A percentile compares a stretch with the other conserved stretches of the same genome.
These are phyloP conservation scores for Glossophaga mutica DNA, from an alignment of 2,797 vertebrate genomes.

Conservation along the genomic window DNA sequence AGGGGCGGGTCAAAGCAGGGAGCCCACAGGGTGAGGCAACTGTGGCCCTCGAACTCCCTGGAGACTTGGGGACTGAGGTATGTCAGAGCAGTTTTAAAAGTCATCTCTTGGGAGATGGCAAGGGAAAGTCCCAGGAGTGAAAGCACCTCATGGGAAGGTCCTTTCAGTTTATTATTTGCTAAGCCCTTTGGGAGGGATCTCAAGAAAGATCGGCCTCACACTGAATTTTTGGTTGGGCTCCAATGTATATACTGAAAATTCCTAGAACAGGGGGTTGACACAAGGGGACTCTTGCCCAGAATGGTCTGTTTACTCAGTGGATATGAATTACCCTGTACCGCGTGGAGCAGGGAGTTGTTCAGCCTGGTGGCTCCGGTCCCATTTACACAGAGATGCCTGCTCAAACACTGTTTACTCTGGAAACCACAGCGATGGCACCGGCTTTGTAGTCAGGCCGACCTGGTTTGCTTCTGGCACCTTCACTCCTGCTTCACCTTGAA, in stretches of 20 bases:
- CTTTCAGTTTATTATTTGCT: neutral
- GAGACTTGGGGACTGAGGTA: neutral
- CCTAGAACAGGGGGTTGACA: conserved; percentile 59
- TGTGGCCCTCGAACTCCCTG: neutral
- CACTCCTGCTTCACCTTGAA: neutral
- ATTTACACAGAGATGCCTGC: conserved; percentile 34
- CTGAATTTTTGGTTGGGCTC: conserved; percentile 21
- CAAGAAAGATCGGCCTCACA: neutral
- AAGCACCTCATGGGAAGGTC: neutral
- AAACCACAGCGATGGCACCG: neutral
- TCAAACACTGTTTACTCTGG: neutral
- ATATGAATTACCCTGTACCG: conserved; percentile 1
- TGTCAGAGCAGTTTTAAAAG: neutral
- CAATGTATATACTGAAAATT: conserved; percentile 51
- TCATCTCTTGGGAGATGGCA: neutral
- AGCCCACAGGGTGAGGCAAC: neutral
- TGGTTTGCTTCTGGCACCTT: neutral
- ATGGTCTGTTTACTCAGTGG: conserved; percentile 42
- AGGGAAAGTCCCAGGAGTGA: neutral
- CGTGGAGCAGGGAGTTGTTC: neutral
- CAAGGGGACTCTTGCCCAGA: conserved; percentile 47
- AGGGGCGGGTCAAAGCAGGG: neutral
- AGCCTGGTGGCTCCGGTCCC: neutral
- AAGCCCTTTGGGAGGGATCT: neutral
- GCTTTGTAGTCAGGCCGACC: neutral